Conservation (phyloP, 2,797 vertebrate genomes). For the Chelidonichthys spinosus region DNA sequence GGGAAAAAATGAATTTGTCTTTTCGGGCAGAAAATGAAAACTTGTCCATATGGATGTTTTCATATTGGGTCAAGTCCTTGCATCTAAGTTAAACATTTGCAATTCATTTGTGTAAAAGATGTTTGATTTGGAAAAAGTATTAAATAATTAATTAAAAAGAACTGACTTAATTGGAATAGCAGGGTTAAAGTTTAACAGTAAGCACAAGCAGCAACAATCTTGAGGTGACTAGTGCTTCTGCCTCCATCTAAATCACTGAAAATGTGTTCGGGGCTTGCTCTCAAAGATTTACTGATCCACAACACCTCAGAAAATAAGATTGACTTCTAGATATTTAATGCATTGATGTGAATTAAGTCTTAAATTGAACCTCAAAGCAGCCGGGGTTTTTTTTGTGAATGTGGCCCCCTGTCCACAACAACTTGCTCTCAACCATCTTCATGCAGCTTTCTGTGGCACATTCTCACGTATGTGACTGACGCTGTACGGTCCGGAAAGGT, state of each 20-base stretch:
- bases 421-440: not conserved
- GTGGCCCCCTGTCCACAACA: not conserved
- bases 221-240: not conserved
- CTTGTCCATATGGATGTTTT: not conserved
- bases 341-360: constrained; percentile 3
- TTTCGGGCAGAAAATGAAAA: not conserved
- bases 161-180: not conserved
- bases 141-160: too few species aligned
- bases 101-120: not conserved
- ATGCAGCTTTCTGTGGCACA: not conserved
- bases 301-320: not conserved
- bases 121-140: not conserved
- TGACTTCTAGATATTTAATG: not conserved
- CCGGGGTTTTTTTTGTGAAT: not conserved
- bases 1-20: not conserved
- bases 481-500: not conserved
- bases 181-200: not conserved
- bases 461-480: not conserved
- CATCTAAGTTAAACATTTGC: not conserved
- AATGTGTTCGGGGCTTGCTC: not conserved
- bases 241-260: not conserved
- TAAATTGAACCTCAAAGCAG: not conserved
- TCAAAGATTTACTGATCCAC: not conserved
- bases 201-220: not conserved
- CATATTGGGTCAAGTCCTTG: not conserved